Percentiles rank a stretch among this genome's conserved stretches.
These are phyloP conservation scores for Cotesia congregata DNA, from an alignment of 2,888 invertebrate genomes.

Conservation along the genomic window DNA sequence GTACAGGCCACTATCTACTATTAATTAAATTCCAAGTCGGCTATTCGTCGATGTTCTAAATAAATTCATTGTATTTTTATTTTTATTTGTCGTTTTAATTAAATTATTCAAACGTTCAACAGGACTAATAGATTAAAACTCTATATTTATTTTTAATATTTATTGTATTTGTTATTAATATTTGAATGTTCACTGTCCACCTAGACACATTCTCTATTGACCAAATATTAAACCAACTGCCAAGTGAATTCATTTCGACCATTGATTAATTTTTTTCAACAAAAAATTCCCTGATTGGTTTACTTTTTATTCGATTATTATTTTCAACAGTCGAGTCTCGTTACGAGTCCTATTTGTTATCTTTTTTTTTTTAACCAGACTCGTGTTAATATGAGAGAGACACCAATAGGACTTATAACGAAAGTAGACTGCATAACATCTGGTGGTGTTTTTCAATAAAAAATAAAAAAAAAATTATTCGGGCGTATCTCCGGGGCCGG, in stretches of 20 bases:
- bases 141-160: background rate
- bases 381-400: too few species aligned
- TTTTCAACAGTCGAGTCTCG: background rate
- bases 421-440: background rate
- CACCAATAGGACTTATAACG: too few species aligned
- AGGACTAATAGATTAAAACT: background rate
- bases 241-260: background rate
- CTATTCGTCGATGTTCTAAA: constrained; percentile 1
- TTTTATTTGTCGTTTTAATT: background rate
- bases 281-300: background rate
- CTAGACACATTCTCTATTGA: background rate
- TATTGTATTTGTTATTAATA: background rate
- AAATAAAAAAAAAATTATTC: background rate
- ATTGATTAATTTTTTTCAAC: background rate
- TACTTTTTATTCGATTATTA: background rate
- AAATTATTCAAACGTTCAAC: background rate
- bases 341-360: too few species aligned
- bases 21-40: background rate
- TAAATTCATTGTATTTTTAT: background rate
- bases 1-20: background rate
- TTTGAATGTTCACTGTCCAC: background rate
- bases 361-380: too few species aligned
- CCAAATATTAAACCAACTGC: background rate
- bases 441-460: background rate
- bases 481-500: background rate